Evolutionary conservation across 2,888 invertebrate genomes (phyloP).

Genomic region (Chorisops tibialis): DNA sequence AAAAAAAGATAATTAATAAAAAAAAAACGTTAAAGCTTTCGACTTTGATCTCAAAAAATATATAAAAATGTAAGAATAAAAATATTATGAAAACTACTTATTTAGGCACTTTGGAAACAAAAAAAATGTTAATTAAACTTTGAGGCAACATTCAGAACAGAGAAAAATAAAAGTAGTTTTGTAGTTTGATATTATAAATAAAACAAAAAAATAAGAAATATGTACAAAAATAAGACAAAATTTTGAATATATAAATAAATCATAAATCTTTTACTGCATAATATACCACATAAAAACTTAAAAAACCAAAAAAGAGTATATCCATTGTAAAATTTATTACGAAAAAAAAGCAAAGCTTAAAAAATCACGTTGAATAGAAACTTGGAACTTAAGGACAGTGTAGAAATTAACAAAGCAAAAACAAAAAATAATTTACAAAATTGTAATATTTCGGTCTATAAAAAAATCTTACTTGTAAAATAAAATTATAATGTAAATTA

Average conservation of each 20-base stretch:
- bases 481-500: too few species aligned
- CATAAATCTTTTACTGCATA: conserved; percentile 26
- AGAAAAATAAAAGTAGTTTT: conserved; percentile 15
- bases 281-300: too few species aligned
- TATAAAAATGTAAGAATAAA: neutral
- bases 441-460: too few species aligned
- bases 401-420: too few species aligned
- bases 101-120: conserved; percentile 25
- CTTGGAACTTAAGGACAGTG: too few species aligned
- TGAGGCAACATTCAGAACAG: conserved; percentile 17
- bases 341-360: too few species aligned
- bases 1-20: conserved; percentile 1
- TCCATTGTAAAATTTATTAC: neutral
- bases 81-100: neutral
- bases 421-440: too few species aligned
- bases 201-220: conserved; percentile 31
- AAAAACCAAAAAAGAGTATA: neutral
- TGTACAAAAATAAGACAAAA: conserved; percentile 29
- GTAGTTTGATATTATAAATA: conserved; percentile 34
- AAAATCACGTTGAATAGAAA: too few species aligned
- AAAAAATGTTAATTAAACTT: conserved; percentile 8
- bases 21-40: conserved; percentile 4
- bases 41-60: neutral
- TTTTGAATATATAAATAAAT: conserved; percentile 11
- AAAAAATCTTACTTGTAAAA: too few species aligned